These are phyloP conservation scores for Podarcis muralis DNA, from an alignment of 2,113 vertebrate genomes.

Conservation along the genomic window DNA sequence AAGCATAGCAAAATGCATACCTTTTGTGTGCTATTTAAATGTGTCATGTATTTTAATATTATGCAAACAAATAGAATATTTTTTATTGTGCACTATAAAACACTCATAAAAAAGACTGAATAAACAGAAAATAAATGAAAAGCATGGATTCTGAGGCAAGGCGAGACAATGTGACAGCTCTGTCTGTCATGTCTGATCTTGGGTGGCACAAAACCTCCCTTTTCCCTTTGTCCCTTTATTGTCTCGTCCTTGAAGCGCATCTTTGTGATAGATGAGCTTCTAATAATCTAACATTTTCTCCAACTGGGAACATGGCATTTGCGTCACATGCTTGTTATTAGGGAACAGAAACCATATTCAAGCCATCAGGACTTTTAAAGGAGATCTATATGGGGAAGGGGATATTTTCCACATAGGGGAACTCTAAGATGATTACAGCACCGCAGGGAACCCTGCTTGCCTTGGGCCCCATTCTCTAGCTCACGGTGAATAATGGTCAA, in stretches of 20 bases:
- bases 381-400: neutral
- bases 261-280: neutral
- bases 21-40: neutral
- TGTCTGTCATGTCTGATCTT: neutral
- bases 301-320: neutral
- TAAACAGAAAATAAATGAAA: neutral
- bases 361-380: neutral
- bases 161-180: neutral
- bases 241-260: neutral
- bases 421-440: neutral
- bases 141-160: neutral
- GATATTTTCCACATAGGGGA: neutral
- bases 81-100: neutral
- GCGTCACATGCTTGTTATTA: slow-evolving; percentile 3
- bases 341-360: neutral
- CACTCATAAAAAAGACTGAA: neutral
- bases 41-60: neutral
- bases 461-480: neutral
- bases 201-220: neutral
- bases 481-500: slow-evolving; percentile 1
- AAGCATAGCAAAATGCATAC: neutral
- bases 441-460: neutral
- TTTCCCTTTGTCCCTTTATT: neutral
- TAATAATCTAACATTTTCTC: neutral
- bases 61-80: neutral